phyloP scores from a whole-genome alignment of 2,888 invertebrate genomes.

The Phorcus lineatus region DNA sequence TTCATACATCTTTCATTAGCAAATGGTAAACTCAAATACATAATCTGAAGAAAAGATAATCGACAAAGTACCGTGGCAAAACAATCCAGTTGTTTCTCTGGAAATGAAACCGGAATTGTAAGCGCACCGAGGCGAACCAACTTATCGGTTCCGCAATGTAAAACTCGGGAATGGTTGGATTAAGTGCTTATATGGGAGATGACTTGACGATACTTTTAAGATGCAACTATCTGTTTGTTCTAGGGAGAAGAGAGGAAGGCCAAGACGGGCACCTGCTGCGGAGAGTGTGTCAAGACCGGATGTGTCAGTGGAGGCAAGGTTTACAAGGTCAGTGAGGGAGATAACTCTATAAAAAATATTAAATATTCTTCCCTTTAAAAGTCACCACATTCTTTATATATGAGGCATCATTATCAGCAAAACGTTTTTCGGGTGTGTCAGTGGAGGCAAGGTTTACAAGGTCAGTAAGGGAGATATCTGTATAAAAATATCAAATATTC shows the following conservation, averaged over 20 bases:
- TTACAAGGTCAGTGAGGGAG: constrained; percentile 48
- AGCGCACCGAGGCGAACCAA: no score
- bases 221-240: not conserved
- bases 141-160: no score
- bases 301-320: constrained; percentile 58
- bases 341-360: not conserved
- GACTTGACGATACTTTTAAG: no score
- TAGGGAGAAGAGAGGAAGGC: constrained; percentile 49
- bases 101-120: no score
- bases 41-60: no score
- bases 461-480: constrained; percentile 36
- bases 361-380: not conserved
- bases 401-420: no score
- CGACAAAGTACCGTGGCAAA: no score
- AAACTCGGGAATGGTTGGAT: no score
- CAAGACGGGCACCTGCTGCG: constrained; percentile 54
- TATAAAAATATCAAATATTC: not conserved
- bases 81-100: no score
- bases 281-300: constrained; percentile 53
- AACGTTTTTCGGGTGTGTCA: constrained; percentile 48
- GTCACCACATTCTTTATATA: no score
- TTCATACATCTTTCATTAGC: not conserved
- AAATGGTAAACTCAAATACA: not conserved
- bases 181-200: no score
- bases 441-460: constrained; percentile 55